Percentiles rank a stretch among this genome's conserved stretches.
phyloP scores from a whole-genome alignment of 2,888 invertebrate genomes.

The Magallana nippona region DNA sequence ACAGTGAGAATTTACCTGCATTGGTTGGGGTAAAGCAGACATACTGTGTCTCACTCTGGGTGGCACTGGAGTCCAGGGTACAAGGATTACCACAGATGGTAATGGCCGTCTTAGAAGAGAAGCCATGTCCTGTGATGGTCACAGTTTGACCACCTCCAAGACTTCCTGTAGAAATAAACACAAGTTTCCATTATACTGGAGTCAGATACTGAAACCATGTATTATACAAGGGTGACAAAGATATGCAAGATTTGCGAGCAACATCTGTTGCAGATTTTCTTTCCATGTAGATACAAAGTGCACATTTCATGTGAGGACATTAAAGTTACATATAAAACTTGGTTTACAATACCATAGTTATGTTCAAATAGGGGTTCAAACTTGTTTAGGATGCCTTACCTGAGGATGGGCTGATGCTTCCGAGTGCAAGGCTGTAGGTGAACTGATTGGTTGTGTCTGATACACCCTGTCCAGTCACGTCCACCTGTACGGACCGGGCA shows the following conservation, averaged over 20 bases:
- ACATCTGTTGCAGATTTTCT: background rate
- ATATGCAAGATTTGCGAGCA: too few relatives aligned
- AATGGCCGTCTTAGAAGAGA: slow-evolving; percentile 56
- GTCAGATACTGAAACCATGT: too few relatives aligned
- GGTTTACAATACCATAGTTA: too few relatives aligned
- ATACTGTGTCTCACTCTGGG: slow-evolving; percentile 48
- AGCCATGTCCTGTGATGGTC: slow-evolving; percentile 66
- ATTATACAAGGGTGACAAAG: too few relatives aligned
- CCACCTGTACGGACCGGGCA: slow-evolving; percentile 46
- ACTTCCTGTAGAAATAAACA: slow-evolving; percentile 51
- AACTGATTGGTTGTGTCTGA: slow-evolving; percentile 24
- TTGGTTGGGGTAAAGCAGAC: slow-evolving; percentile 52
- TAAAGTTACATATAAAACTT: background rate
- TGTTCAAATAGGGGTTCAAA: background rate
- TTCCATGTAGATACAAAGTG: background rate
- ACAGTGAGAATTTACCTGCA: slow-evolving; percentile 19
- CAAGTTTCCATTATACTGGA: too few relatives aligned
- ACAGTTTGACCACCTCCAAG: slow-evolving; percentile 64
- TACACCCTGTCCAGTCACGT: slow-evolving; percentile 35
- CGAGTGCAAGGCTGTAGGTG: slow-evolving; percentile 37
- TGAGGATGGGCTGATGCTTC: slow-evolving; percentile 38
- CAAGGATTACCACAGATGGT: slow-evolving; percentile 59
- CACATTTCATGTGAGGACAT: background rate
- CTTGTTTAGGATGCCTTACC: slow-evolving; percentile 24
- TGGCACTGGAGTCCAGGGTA: slow-evolving; percentile 10